phyloP scores from a whole-genome alignment of 2,113 vertebrate species.

The Manacus vitellinus region DNA sequence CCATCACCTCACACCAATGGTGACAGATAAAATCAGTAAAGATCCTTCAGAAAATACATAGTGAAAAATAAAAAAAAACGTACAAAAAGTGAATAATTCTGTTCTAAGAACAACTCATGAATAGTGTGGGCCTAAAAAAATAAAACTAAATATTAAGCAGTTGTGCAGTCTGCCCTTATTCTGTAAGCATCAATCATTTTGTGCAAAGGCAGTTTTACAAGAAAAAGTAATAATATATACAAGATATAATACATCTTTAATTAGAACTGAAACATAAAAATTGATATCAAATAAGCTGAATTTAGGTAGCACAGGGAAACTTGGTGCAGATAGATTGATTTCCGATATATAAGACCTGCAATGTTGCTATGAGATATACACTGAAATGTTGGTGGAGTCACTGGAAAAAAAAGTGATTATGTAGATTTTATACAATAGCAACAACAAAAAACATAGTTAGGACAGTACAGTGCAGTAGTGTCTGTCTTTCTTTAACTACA shows the following conservation, averaged over 20 bases:
- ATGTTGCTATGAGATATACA: neutral
- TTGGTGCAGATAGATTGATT: neutral
- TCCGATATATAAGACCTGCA: neutral
- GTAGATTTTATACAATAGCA: neutral
- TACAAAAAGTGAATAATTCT: neutral
- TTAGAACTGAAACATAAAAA: neutral
- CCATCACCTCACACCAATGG: neutral
- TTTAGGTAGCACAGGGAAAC: neutral
- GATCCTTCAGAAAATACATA: neutral
- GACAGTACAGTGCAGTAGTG: neutral
- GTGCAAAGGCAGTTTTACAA: neutral
- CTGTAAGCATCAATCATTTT: neutral
- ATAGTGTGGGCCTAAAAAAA: neutral
- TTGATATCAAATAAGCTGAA: neutral
- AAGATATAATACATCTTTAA: neutral
- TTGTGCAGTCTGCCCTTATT: neutral
- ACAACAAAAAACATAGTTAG: neutral
- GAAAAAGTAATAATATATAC: neutral
- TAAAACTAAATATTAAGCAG: neutral
- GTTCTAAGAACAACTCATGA: neutral
- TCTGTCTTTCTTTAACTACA: neutral
- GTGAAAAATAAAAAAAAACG: neutral
- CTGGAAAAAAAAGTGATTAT: neutral
- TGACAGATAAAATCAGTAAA: neutral
- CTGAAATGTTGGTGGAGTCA: neutral